Conservation (phyloP, 2,888 invertebrate species). For the Bedellia somnulentella region DNA sequence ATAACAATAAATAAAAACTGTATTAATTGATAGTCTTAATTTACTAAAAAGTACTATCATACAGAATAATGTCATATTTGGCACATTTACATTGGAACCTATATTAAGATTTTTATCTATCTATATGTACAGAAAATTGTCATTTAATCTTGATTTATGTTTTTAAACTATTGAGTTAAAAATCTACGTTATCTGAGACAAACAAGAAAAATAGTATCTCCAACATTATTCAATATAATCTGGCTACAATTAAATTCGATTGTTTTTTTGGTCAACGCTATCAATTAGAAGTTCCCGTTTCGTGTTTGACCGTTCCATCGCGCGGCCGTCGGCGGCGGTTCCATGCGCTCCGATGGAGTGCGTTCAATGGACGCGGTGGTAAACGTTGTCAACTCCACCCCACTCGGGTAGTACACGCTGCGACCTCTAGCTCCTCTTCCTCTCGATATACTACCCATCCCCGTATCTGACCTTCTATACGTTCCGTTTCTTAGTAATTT, state of each 20-base stretch:
- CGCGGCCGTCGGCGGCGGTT: constrained; percentile 12
- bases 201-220: too few species aligned
- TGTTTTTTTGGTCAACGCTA: constrained; percentile 7
- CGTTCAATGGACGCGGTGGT: constrained; percentile 26
- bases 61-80: too few species aligned
- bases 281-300: constrained; percentile 9
- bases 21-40: too few species aligned
- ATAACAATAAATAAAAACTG: too few species aligned
- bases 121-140: too few species aligned
- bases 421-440: constrained; percentile 14
- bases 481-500: constrained; percentile 55
- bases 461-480: constrained; percentile 23
- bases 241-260: constrained; percentile 4
- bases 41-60: too few species aligned
- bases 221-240: too few species aligned
- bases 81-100: too few species aligned
- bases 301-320: constrained; percentile 13
- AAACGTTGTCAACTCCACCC: constrained; percentile 26
- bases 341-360: constrained; percentile 21
- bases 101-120: too few species aligned
- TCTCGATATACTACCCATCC: constrained; percentile 13
- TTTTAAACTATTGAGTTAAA: too few species aligned
- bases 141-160: too few species aligned
- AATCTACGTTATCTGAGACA: too few species aligned
- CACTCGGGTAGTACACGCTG: constrained; percentile 14